Evolutionary conservation across 2,888 invertebrate species (phyloP), one percentile per base, ranked within the genome.

Genomic region (Erynnis tages): DNA sequence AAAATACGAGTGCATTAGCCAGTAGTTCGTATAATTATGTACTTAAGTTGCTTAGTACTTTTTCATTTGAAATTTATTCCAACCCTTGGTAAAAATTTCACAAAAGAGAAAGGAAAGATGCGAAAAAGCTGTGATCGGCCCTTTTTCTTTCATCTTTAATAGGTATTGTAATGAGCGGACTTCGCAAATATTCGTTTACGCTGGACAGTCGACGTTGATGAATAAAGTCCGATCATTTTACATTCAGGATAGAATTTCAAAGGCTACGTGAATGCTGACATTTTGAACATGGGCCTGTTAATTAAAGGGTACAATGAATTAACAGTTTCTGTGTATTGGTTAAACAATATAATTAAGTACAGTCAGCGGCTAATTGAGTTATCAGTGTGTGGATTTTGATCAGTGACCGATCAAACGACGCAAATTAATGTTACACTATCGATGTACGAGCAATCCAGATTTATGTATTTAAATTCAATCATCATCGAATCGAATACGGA

Each of bases 141-240:
- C 14, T 34, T 49, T 21, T 10, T 34, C 50, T 50, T 50, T 50
- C 19, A 50, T 50, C 50, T 50, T 49, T 50, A 34, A 50, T 50
- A 44, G 43, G 35, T 29, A 50, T 50, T 50, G 43, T 43, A 50
- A 50, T 50, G 50, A 50, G 43, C 19, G 50, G 43, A 35, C 50
- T 29, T 49, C 35, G 29, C 41, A 50, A 43, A 49, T 49, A 49
- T 49, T 49, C 49, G 32, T 41, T 49, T 41, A 49, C 41, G 17
- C 23, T 43, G 48, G 40, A 34, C 49, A 35, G 19, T 14, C 13
- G 49, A 43, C 34, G 41, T 25, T 41, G 41, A 34, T 41, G 41
- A 49, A 38, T 21, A 23, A 40, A 49, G 49, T 30, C 17, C 32
- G 32, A 41, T 41, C 16, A 41, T 40, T 49, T 49, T 40, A 40